A percentile compares a stretch with the other conserved stretches of the same genome.
These are phyloP conservation scores for Protomyctophum bolini DNA, from an alignment of 2,113 vertebrate species.

Conservation along the genomic window DNA sequence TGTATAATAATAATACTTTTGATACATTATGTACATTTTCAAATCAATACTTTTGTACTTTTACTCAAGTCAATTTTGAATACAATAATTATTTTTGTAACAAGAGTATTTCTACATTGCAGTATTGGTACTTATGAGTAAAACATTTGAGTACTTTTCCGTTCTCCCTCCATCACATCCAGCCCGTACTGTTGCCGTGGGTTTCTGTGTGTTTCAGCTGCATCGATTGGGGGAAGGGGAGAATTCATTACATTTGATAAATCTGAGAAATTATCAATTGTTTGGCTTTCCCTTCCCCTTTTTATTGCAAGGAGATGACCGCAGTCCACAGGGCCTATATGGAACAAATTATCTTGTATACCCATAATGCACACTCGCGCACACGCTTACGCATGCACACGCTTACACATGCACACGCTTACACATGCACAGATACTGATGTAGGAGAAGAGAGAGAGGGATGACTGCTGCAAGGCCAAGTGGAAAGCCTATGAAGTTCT, in stretches of 20 bases:
- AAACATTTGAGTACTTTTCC: slow-evolving; percentile 4
- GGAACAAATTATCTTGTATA: slow-evolving; percentile 44
- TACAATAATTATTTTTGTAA: no score
- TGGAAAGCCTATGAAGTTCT: slow-evolving; percentile 15
- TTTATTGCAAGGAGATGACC: slow-evolving; percentile 46
- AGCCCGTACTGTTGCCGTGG: not conserved
- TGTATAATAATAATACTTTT: no score
- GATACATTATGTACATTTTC: no score
- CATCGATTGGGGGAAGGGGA: slow-evolving; percentile 25
- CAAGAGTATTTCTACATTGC: no score
- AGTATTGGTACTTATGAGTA: no score
- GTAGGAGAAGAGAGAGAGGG: slow-evolving; percentile 28
- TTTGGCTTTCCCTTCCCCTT: slow-evolving; percentile 43
- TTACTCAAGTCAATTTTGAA: no score
- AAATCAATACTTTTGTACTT: no score
- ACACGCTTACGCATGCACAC: not conserved
- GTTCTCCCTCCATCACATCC: slow-evolving; percentile 51
- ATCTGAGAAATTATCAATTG: slow-evolving; percentile 39
- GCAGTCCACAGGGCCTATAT: slow-evolving; percentile 36
- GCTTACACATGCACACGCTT: not conserved
- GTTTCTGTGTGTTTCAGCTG: slow-evolving; percentile 38
- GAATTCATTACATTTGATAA: slow-evolving; percentile 1
- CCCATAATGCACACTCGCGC: slow-evolving; percentile 26
- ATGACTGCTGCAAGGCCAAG: slow-evolving; percentile 32
- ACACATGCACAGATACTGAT: not conserved